These are phyloP conservation scores for Carpatolechia fugitivella DNA, from an alignment of 2,888 invertebrate genomes.

Conservation along the genomic window DNA sequence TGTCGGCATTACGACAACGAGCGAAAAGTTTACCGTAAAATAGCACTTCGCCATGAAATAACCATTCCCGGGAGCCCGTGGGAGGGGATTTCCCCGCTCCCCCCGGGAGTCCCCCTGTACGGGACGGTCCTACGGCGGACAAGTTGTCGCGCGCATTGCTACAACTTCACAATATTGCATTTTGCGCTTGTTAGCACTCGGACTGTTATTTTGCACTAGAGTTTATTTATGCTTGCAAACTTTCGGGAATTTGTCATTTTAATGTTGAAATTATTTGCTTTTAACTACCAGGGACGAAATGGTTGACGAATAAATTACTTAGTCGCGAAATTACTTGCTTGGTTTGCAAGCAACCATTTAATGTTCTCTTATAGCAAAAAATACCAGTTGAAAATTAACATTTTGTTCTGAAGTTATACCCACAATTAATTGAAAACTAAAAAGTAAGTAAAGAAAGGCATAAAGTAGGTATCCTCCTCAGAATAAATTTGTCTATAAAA, in stretches of 20 bases:
- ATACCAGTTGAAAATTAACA: too few relatives aligned
- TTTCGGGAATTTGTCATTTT: slow-evolving; percentile 3
- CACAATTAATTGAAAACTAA: too few relatives aligned
- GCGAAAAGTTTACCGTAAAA: slow-evolving; percentile 8
- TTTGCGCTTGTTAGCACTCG: neutral
- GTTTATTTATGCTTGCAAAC: neutral
- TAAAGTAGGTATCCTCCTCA: too few relatives aligned
- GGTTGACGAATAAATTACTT: neutral
- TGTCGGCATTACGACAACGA: neutral
- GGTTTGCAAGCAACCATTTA: too few relatives aligned
- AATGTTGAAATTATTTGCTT: neutral
- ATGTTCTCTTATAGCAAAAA: too few relatives aligned
- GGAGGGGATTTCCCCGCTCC: neutral
- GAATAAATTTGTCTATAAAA: too few relatives aligned
- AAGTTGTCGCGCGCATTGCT: neutral
- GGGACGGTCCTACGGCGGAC: neutral
- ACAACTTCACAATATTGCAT: neutral
- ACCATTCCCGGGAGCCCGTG: neutral
- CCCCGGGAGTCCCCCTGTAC: neutral
- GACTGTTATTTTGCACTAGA: slow-evolving; percentile 2
- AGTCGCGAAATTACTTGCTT: neutral
- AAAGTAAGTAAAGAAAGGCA: too few relatives aligned
- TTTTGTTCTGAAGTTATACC: too few relatives aligned
- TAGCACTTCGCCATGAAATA: slow-evolving; percentile 6
- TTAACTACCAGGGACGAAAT: neutral